phyloP scores from a whole-genome alignment of 2,797 vertebrate genomes.

The Sylvia borin region DNA sequence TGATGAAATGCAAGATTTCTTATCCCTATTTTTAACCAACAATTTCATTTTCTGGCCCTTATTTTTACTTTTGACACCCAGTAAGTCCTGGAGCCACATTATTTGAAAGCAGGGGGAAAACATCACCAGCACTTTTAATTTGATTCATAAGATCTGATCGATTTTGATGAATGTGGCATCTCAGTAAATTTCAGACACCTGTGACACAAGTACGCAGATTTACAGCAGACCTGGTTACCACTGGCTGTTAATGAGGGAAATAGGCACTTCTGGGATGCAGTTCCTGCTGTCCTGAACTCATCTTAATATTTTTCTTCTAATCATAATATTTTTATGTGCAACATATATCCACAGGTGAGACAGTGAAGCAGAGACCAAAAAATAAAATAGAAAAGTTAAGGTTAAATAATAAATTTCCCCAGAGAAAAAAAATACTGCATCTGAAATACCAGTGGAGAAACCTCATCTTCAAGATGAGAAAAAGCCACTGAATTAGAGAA shows the following conservation, averaged over 20 bases:
- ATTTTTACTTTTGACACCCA: neutral
- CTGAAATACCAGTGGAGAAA: neutral
- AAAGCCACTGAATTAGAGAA: neutral
- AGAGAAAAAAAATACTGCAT: neutral
- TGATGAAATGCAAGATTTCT: neutral
- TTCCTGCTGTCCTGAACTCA: neutral
- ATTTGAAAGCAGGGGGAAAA: neutral
- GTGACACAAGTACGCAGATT: neutral
- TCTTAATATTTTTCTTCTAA: neutral
- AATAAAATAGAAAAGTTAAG: neutral
- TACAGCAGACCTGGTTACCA: neutral
- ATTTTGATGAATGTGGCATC: neutral
- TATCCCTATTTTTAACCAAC: neutral
- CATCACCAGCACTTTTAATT: neutral
- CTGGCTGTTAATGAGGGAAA: neutral
- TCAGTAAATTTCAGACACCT: neutral
- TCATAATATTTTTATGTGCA: neutral
- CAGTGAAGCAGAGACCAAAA: neutral
- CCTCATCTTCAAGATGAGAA: neutral
- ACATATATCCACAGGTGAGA: neutral
- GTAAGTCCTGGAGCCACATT: neutral
- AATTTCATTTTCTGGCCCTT: neutral
- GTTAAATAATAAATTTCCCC: neutral
- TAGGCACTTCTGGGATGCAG: neutral
- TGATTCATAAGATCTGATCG: neutral